phyloP scores from a whole-genome alignment of 2,113 vertebrate genomes.

The Cairina moschata region DNA sequence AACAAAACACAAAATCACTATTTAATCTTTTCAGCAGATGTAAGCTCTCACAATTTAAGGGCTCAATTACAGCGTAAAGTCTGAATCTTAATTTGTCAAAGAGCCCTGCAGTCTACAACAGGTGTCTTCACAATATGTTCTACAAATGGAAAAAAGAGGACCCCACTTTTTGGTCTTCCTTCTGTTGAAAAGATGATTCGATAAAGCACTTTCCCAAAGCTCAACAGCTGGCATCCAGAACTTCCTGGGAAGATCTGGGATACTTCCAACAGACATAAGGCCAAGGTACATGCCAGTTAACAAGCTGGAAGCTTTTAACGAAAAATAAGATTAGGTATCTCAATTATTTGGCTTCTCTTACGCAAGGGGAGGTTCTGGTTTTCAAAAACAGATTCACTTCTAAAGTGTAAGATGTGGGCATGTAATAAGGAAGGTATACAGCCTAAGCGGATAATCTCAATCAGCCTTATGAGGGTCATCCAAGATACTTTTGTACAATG shows the following conservation, averaged over 20 bases:
- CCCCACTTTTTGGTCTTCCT: not conserved
- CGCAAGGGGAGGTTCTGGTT: not conserved
- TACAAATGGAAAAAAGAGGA: not conserved
- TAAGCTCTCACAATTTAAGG: not conserved
- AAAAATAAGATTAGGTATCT: not conserved
- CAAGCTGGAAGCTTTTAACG: not conserved
- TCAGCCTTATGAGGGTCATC: not conserved
- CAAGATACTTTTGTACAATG: not conserved
- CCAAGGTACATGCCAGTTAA: not conserved
- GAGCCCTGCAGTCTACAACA: not conserved
- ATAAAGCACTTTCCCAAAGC: not conserved
- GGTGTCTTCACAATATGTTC: constrained; percentile 25
- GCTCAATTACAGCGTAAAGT: not conserved
- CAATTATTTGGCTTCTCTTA: not conserved
- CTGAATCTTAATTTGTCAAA: not conserved
- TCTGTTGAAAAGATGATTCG: not conserved
- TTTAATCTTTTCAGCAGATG: not conserved
- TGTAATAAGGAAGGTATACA: not conserved
- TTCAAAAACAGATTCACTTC: not conserved
- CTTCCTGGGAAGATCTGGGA: not conserved
- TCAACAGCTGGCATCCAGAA: constrained; percentile 34
- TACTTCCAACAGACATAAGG: constrained; percentile 7
- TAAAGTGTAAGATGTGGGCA: fast-evolving
- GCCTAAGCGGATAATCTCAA: not conserved
- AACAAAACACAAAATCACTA: not conserved